Conservation (phyloP, 2,113 vertebrate genomes). For the Phoenicopterus ruber region DNA sequence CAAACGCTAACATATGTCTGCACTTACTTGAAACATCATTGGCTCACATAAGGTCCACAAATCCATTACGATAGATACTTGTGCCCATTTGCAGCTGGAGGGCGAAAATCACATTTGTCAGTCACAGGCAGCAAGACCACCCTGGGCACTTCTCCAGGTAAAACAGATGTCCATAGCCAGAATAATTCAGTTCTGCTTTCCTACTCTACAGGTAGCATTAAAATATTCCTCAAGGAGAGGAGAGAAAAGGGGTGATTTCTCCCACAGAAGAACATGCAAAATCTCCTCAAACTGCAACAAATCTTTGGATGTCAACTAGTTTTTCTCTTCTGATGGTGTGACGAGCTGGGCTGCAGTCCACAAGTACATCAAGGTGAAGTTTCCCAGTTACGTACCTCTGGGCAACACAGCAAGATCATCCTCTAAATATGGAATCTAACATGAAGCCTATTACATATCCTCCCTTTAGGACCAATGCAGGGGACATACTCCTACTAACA, state of each 20-base stretch:
- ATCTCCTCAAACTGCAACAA: not conserved
- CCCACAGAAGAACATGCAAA: not conserved
- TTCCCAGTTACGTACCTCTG: not conserved
- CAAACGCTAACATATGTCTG: rapidly evolving
- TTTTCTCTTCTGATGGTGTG: not conserved
- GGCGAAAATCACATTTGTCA: not conserved
- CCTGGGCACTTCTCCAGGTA: not conserved
- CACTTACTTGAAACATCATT: not conserved
- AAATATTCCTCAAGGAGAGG: not conserved
- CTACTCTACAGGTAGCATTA: not conserved
- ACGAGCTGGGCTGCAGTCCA: not conserved
- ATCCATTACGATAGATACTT: not conserved
- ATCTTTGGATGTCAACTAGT: not conserved
- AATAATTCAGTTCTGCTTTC: not conserved
- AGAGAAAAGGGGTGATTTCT: not conserved
- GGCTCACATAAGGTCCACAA: not conserved
- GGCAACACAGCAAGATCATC: not conserved
- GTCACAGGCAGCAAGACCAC: not conserved
- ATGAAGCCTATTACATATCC: not conserved
- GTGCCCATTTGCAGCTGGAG: not conserved
- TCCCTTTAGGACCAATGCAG: not conserved
- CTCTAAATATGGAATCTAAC: not conserved
- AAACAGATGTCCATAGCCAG: not conserved
- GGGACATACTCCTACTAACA: not conserved
- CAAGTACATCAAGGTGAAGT: not conserved